phyloP scores from a whole-genome alignment of 1,140 invertebrate species.

The Steinernema khuongi region DNA sequence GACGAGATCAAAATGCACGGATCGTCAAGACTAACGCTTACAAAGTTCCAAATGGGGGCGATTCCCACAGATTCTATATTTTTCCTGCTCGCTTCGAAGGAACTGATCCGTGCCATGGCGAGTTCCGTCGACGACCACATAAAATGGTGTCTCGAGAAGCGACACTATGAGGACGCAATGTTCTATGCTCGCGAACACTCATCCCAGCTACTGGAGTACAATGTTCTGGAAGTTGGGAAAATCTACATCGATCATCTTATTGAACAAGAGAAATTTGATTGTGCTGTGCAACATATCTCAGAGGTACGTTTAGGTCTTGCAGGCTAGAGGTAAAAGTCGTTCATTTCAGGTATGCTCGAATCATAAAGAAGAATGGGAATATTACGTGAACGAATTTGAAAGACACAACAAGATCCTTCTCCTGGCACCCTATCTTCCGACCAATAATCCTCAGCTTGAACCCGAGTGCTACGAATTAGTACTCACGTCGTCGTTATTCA shows the following conservation, averaged over 20 bases:
- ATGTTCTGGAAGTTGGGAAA: not conserved
- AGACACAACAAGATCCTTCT: not conserved
- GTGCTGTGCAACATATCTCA: not conserved
- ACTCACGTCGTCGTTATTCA: constrained; percentile 82
- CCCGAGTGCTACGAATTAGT: constrained; percentile 90
- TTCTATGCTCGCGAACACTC: constrained; percentile 14
- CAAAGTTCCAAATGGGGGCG: constrained; percentile 20
- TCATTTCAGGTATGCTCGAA: not conserved
- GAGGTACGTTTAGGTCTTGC: not conserved
- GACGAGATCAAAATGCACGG: constrained; percentile 15
- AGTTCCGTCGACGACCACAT: constrained; percentile 49
- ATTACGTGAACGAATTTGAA: not conserved
- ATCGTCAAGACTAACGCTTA: not conserved
- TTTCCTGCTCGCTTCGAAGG: constrained; percentile 17
- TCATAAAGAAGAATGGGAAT: constrained; percentile 3
- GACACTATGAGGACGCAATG: constrained; percentile 46
- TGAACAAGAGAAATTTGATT: not conserved
- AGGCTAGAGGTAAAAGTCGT: not conserved
- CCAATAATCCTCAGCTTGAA: not conserved
- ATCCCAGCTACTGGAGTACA: not conserved
- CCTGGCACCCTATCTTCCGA: constrained; percentile 11
- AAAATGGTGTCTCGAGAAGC: constrained; percentile 50
- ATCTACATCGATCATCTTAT: not conserved
- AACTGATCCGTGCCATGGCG: constrained; percentile 43
- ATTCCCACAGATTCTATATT: constrained; percentile 17